Percentiles rank a stretch among this genome's conserved stretches.
phyloP scores from a whole-genome alignment of 2,888 invertebrate genomes.

The Trissolcus brochymenae region DNA sequence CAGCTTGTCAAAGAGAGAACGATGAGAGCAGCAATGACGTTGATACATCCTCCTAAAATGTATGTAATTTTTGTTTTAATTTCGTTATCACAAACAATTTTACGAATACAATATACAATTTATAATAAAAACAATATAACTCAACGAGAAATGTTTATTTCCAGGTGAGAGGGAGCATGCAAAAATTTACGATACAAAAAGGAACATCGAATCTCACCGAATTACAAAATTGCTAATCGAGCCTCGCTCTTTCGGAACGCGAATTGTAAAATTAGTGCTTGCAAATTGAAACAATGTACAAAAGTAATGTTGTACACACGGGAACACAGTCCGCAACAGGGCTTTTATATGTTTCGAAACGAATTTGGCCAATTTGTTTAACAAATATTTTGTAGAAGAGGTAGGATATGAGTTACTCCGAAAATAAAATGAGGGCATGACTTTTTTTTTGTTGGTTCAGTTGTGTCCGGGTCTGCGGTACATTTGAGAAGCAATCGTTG shows the following conservation, averaged over 20 bases:
- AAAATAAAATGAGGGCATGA: too few relatives aligned
- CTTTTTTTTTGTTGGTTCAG: too few relatives aligned
- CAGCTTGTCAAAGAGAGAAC: constrained; percentile 87
- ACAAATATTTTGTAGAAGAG: too few relatives aligned
- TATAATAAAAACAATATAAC: neutral
- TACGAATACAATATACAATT: neutral
- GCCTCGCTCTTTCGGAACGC: constrained; percentile 6
- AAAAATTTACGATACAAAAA: constrained; percentile 4
- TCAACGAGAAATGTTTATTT: neutral
- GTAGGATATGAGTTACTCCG: too few relatives aligned
- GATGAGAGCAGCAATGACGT: constrained; percentile 77
- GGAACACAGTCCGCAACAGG: neutral
- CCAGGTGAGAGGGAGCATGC: neutral
- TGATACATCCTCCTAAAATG: constrained; percentile 63
- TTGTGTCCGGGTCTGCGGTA: too few relatives aligned
- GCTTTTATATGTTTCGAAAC: constrained; percentile 1
- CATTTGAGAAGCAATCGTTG: neutral
- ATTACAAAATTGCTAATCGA: constrained; percentile 27
- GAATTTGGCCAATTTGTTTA: neutral
- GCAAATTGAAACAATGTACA: constrained; percentile 18
- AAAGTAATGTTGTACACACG: constrained; percentile 8
- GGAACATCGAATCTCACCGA: constrained; percentile 46
- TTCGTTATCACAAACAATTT: too few relatives aligned
- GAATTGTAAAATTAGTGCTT: constrained; percentile 10
- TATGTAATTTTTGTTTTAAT: neutral